Conservation (phyloP, 2,113 vertebrate genomes). For the Canis aureus region DNA sequence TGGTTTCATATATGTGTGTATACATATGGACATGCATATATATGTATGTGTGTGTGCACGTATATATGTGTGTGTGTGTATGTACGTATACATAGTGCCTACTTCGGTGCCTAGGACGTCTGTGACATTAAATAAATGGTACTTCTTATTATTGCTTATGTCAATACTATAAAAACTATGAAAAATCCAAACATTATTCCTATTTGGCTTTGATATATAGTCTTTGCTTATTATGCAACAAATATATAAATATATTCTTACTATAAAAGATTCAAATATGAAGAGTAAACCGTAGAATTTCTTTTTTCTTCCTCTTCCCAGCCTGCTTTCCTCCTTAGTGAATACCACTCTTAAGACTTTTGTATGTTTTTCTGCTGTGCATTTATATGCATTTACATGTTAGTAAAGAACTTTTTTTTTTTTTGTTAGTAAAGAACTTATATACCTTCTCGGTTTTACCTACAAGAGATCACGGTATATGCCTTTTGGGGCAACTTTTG, state of each 20-base stretch:
- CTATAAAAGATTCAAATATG: neutral
- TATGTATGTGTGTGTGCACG: neutral
- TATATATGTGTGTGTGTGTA: neutral
- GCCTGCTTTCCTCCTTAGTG: neutral
- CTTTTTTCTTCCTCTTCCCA: neutral
- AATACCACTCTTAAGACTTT: neutral
- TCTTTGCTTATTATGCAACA: neutral
- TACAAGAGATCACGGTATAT: neutral
- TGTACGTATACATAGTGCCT: neutral
- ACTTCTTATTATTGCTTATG: neutral
- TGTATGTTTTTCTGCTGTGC: neutral
- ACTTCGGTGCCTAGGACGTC: neutral
- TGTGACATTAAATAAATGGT: neutral
- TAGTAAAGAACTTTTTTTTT: neutral
- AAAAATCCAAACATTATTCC: neutral
- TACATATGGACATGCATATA: no score
- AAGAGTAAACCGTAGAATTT: neutral
- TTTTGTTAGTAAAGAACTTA: neutral
- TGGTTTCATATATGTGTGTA: neutral
- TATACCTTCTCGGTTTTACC: neutral
- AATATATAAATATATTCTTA: neutral
- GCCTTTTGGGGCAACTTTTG: neutral
- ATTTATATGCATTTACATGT: neutral
- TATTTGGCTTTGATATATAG: neutral
- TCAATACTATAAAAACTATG: neutral